These are phyloP conservation scores for Agrotis segetum DNA, from an alignment of 2,888 invertebrate genomes.

Conservation along the genomic window DNA sequence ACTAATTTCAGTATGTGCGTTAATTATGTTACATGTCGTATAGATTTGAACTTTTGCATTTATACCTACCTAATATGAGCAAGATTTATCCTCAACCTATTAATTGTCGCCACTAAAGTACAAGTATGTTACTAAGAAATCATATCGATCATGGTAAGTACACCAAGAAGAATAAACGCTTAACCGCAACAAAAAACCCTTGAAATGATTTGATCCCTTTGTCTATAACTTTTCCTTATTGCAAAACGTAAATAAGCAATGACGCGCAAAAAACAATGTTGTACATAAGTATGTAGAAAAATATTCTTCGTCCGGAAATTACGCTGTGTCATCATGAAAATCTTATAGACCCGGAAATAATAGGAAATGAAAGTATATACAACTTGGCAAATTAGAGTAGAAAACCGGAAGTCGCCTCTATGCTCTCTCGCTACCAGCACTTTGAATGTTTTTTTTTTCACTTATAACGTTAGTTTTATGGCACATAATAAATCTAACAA, in stretches of 20 bases:
- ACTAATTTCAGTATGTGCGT: too few relatives aligned
- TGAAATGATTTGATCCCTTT: conserved; percentile 27
- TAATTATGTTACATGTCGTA: too few relatives aligned
- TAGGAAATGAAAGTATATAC: too few relatives aligned
- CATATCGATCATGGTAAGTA: conserved; percentile 4
- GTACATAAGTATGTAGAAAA: neutral
- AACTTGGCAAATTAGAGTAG: too few relatives aligned
- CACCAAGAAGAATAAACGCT: conserved; percentile 1
- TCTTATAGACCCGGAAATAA: conserved; percentile 2
- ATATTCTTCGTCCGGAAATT: neutral
- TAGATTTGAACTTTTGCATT: too few relatives aligned
- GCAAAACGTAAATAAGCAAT: neutral
- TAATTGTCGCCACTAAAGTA: neutral
- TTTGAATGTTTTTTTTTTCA: too few relatives aligned
- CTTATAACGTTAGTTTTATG: too few relatives aligned
- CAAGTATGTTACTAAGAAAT: neutral
- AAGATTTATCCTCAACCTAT: too few relatives aligned
- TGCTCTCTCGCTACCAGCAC: too few relatives aligned
- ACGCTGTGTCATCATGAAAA: conserved; percentile 33
- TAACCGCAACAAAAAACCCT: conserved; percentile 27
- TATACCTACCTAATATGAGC: too few relatives aligned
- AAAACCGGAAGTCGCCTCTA: too few relatives aligned
- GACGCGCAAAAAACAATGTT: neutral
- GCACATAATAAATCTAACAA: too few relatives aligned
- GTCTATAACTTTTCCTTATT: conserved; percentile 31